phyloP scores from a whole-genome alignment of 2,113 vertebrate genomes.

The Takifugu flavidus region DNA sequence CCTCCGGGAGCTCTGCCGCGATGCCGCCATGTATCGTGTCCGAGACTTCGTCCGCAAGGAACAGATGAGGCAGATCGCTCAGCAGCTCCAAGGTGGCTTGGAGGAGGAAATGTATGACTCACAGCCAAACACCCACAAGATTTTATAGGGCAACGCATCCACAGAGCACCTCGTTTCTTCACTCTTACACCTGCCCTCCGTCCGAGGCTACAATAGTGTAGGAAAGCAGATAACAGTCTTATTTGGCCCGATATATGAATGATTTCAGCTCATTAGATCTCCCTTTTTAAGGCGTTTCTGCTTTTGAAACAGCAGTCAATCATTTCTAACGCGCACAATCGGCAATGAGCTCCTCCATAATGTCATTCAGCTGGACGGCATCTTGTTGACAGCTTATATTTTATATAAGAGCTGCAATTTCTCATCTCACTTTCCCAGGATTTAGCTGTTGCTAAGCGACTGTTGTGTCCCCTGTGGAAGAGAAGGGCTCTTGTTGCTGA shows the following conservation, averaged over 20 bases:
- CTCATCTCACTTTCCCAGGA: conserved; percentile 13
- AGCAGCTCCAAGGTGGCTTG: conserved; percentile 64
- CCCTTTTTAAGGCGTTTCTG: too few species aligned
- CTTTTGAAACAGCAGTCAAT: too few species aligned
- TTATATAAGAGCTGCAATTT: conserved; percentile 21
- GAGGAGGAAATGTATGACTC: conserved; percentile 68
- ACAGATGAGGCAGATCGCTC: conserved; percentile 78
- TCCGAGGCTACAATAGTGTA: conserved; percentile 7
- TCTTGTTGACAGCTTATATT: neutral
- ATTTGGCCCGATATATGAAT: neutral
- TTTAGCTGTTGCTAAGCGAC: conserved; percentile 55
- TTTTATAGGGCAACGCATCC: conserved; percentile 6
- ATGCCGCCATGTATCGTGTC: conserved; percentile 77
- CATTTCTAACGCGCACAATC: neutral
- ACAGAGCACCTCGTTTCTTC: conserved; percentile 1
- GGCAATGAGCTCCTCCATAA: neutral
- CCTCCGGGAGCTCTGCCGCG: conserved; percentile 77
- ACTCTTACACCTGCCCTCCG: neutral
- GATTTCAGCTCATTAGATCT: too few species aligned
- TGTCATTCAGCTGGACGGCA: neutral
- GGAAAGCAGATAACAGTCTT: conserved; percentile 2
- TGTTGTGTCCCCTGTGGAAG: conserved; percentile 18
- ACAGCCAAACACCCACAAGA: conserved; percentile 24
- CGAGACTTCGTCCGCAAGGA: conserved; percentile 78
- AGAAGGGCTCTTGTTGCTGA: conserved; percentile 5